A percentile compares a stretch with the other conserved stretches of the same genome.
Evolutionary conservation across 2,113 vertebrate species (phyloP).

Genomic region (Arothron firmamentum): DNA sequence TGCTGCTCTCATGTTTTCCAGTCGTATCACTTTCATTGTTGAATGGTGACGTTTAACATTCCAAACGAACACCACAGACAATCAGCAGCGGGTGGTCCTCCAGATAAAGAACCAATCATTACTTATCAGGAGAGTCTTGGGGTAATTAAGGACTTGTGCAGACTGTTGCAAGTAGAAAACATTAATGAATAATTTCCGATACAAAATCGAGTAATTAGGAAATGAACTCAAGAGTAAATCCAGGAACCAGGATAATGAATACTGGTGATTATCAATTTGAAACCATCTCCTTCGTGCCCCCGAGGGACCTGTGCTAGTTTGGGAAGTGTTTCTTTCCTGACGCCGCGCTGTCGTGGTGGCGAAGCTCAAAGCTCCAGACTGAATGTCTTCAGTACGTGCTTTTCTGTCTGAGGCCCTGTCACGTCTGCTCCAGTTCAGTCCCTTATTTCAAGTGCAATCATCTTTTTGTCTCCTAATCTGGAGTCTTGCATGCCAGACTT

Average conservation of each 20-base stretch:
- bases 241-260: constrained; percentile 73
- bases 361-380: constrained; percentile 60
- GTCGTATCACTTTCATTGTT: too few species aligned
- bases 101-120: constrained; percentile 63
- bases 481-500: constrained; percentile 43
- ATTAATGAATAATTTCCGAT: constrained; percentile 78
- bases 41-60: constrained; percentile 40
- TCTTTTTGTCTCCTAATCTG: constrained; percentile 56
- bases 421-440: constrained; percentile 61
- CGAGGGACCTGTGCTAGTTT: constrained; percentile 69
- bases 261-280: constrained; percentile 76
- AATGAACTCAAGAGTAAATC: constrained; percentile 75
- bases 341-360: constrained; percentile 50
- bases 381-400: constrained; percentile 36
- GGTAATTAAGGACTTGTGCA: constrained; percentile 77
- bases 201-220: constrained; percentile 79
- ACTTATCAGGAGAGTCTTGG: constrained; percentile 70
- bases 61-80: constrained; percentile 29
- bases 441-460: constrained; percentile 60
- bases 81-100: constrained; percentile 41
- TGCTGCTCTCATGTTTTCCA: too few species aligned
- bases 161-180: constrained; percentile 71
- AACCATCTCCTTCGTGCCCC: constrained; percentile 64
- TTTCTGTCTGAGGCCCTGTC: constrained; percentile 52
- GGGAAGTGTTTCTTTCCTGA: constrained; percentile 48